Conservation (phyloP, 2,888 invertebrate genomes). For the Gari tellinella region DNA sequence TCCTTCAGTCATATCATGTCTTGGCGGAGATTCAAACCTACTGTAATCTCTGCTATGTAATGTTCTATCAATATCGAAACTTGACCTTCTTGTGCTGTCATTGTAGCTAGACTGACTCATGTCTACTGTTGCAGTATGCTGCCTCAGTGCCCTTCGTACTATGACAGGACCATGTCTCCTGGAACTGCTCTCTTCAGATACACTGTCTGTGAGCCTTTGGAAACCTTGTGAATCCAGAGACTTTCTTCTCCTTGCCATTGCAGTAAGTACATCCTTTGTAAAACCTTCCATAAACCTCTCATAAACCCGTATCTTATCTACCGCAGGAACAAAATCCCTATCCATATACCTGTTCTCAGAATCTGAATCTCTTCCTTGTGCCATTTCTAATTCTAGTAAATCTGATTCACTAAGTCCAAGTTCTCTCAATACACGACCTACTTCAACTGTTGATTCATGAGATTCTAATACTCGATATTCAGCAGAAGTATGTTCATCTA, state of each 20-base stretch:
- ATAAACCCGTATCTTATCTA: slow-evolving; percentile 45
- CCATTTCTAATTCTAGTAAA: neutral
- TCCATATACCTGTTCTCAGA: neutral
- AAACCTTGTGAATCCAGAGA: slow-evolving; percentile 10
- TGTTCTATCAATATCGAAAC: slow-evolving; percentile 3
- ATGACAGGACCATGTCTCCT: slow-evolving; percentile 5
- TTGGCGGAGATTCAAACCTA: slow-evolving; percentile 29
- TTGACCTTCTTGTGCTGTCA: slow-evolving; percentile 4
- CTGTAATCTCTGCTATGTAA: slow-evolving; percentile 21
- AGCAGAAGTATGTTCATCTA: neutral
- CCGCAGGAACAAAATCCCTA: slow-evolving; percentile 12
- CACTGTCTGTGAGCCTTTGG: too few relatives aligned
- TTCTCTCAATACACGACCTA: too few relatives aligned
- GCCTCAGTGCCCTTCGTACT: slow-evolving; percentile 19
- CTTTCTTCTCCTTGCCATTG: slow-evolving; percentile 16
- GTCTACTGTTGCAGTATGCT: slow-evolving; percentile 9
- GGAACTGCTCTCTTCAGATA: too few relatives aligned
- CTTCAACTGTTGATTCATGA: neutral
- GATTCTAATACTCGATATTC: slow-evolving; percentile 1
- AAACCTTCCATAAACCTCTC: slow-evolving; percentile 39
- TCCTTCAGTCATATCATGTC: slow-evolving; percentile 33
- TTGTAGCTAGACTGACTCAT: neutral
- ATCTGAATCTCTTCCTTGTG: slow-evolving; percentile 2
- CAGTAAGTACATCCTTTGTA: slow-evolving; percentile 4
- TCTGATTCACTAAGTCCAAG: neutral